Evolutionary conservation across 2,888 invertebrate genomes (phyloP).

Genomic region (Campoplex capitator): DNA sequence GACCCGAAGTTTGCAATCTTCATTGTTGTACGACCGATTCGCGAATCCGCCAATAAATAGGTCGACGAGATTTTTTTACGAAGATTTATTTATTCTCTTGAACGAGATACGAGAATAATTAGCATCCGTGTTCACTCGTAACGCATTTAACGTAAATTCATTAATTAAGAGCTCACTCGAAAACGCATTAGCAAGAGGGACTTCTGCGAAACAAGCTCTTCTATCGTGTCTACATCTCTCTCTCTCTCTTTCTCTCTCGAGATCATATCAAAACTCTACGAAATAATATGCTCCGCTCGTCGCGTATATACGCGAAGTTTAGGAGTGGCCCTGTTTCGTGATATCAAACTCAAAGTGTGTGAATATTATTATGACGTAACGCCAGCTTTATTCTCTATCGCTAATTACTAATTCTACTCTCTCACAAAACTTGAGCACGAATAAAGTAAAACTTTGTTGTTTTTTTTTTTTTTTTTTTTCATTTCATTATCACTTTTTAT

Average conservation of each 20-base stretch:
- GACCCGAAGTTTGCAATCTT: background rate
- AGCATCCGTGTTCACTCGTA: constrained; percentile 32
- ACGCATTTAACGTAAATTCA: constrained; percentile 44
- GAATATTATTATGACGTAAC: constrained; percentile 51
- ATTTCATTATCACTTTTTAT: background rate
- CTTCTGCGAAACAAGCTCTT: constrained; percentile 29
- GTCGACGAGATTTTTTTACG: background rate
- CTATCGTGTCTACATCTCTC: constrained; percentile 17
- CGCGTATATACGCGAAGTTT: constrained; percentile 31
- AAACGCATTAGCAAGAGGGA: constrained; percentile 56
- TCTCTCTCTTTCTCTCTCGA: constrained; percentile 28
- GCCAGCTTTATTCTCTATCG: constrained; percentile 3
- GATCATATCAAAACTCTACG: constrained; percentile 51
- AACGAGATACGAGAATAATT: constrained; percentile 12
- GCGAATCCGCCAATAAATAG: constrained; percentile 28
- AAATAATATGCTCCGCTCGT: constrained; percentile 55
- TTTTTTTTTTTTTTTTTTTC: no score
- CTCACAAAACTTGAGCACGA: constrained; percentile 5
- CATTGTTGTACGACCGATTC: constrained; percentile 9
- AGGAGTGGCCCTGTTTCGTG: constrained; percentile 54
- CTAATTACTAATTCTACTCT: constrained; percentile 30
- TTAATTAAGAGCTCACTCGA: constrained; percentile 60
- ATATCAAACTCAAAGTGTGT: constrained; percentile 28
- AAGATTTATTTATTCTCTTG: constrained; percentile 1
- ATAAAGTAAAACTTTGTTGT: background rate